These are phyloP conservation scores for Hyppa rectilinea DNA, from an alignment of 2,888 invertebrate genomes.

Conservation along the genomic window DNA sequence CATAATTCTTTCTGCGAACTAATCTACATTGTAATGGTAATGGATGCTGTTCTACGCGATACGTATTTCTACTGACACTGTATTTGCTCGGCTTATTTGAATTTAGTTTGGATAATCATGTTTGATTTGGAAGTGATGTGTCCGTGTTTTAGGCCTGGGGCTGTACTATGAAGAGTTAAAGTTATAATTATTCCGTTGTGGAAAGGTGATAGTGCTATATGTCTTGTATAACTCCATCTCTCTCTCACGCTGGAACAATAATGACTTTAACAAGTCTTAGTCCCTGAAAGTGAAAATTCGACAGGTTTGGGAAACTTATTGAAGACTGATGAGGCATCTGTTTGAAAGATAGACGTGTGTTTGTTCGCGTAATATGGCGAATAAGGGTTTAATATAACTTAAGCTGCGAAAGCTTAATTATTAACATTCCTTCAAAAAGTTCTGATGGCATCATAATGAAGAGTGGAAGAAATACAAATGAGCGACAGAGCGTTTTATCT, in stretches of 20 bases:
- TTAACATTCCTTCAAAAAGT: not conserved
- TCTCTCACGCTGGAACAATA: too few species aligned
- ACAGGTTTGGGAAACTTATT: not conserved
- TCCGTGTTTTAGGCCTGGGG: conserved; percentile 5
- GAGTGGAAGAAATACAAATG: not conserved
- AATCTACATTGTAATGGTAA: conserved; percentile 74
- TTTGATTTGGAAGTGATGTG: conserved; percentile 30
- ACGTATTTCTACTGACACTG: conserved; percentile 19
- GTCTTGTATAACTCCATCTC: too few species aligned
- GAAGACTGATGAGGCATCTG: not conserved
- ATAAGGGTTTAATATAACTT: not conserved
- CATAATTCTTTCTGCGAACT: conserved; percentile 71
- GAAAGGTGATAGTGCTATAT: too few species aligned
- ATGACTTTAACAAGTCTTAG: too few species aligned
- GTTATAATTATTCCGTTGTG: too few species aligned
- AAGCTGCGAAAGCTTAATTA: not conserved
- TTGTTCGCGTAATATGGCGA: conserved; percentile 7
- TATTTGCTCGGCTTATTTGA: conserved; percentile 51
- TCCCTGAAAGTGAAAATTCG: not conserved
- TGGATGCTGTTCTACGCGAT: conserved; percentile 56
- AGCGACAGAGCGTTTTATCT: not conserved
- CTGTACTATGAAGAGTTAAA: too few species aligned
- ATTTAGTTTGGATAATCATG: conserved; percentile 21
- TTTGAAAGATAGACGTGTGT: not conserved
- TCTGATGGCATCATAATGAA: not conserved